Percentiles rank a stretch among this genome's conserved stretches.
phyloP scores from a whole-genome alignment of 1,140 invertebrate species.

The Eumaeus atala region DNA sequence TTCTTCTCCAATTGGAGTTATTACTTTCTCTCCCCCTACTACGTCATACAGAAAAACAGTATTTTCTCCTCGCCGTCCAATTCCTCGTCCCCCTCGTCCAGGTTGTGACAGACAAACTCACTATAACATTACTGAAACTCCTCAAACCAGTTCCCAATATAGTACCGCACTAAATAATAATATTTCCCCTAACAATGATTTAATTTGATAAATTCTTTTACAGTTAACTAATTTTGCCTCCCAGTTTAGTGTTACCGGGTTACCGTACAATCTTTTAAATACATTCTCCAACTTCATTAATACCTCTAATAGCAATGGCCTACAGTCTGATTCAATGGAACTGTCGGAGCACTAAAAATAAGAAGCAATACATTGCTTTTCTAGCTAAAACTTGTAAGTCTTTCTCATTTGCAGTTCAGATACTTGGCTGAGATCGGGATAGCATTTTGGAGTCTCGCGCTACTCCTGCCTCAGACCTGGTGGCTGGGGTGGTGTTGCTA shows the following conservation, averaged over 20 bases:
- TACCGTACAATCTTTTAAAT: too few relatives aligned
- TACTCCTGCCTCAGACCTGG: conserved; percentile 7
- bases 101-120: neutral
- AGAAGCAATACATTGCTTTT: neutral
- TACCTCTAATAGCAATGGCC: neutral
- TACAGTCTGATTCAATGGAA: conserved; percentile 6
- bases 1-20: neutral
- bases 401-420: neutral
- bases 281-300: too few relatives aligned
- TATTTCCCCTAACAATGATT: too few relatives aligned
- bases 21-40: conserved; percentile 12
- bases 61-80: neutral
- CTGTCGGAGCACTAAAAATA: conserved; percentile 6
- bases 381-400: neutral
- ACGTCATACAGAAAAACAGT: conserved; percentile 5
- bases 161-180: too few relatives aligned
- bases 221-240: too few relatives aligned
- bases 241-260: too few relatives aligned
- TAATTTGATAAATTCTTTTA: too few relatives aligned
- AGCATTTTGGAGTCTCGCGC: neutral
- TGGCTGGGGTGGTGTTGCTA: conserved; percentile 6
- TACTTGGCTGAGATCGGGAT: conserved; percentile 1
- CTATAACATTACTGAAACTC: neutral
- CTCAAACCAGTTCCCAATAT: too few relatives aligned
- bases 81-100: neutral